phyloP scores from a whole-genome alignment of 2,113 vertebrate species.

The Nerophis ophidion region DNA sequence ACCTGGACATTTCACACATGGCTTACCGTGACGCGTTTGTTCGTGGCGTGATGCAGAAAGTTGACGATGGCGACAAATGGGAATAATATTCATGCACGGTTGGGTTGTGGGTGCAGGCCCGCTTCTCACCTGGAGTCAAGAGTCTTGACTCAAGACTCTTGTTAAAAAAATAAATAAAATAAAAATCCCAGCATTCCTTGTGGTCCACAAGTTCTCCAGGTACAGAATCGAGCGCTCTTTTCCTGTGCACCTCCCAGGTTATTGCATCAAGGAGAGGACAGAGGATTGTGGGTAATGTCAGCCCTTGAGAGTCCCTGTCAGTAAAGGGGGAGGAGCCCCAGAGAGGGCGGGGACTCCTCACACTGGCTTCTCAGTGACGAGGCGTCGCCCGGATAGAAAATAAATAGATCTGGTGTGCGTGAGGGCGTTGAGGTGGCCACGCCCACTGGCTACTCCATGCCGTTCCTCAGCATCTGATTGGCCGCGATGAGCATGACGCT shows the following conservation, averaged over 20 bases:
- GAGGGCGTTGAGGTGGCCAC: conserved; percentile 62
- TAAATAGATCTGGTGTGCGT: background rate
- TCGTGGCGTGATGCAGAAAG: background rate
- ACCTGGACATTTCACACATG: too few relatives aligned
- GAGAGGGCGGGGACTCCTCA: conserved; percentile 44
- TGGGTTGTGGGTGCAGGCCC: background rate
- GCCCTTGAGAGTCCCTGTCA: conserved; percentile 97
- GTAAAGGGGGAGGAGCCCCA: conserved; percentile 73
- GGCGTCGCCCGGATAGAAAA: conserved; percentile 26
- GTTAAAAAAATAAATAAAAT: background rate
- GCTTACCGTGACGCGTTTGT: background rate
- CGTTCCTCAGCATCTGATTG: conserved; percentile 98
- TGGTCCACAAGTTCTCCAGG: background rate
- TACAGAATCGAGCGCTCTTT: conserved; percentile 1
- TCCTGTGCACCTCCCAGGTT: conserved; percentile 43
- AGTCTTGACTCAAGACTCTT: too few relatives aligned
- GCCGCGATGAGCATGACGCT: conserved; percentile 99
- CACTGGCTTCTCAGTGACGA: conserved; percentile 70
- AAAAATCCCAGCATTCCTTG: conserved; percentile 3
- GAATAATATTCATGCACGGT: background rate
- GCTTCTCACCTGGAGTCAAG: too few relatives aligned
- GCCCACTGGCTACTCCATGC: conserved; percentile 90
- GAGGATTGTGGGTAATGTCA: conserved; percentile 80
- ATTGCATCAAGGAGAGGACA: conserved; percentile 89
- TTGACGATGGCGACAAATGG: background rate